These are phyloP conservation scores for Drosophila paucipuncta DNA, from an alignment of 2,888 invertebrate genomes.

Conservation along the genomic window DNA sequence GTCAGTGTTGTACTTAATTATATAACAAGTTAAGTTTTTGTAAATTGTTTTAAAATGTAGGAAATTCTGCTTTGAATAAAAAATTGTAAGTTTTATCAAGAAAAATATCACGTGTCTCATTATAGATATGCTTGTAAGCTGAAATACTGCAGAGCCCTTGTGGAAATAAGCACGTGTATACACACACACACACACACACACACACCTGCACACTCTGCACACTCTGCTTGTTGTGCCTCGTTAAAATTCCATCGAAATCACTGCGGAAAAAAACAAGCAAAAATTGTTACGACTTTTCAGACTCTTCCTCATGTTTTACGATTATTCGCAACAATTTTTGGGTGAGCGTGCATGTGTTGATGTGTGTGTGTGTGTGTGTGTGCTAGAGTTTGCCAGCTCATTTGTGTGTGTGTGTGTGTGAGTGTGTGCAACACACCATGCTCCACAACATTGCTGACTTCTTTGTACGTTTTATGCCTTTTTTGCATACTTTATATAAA, in stretches of 20 bases:
- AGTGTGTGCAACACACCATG: constrained; percentile 29
- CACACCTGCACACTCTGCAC: constrained; percentile 15
- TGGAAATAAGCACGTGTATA: background rate
- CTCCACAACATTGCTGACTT: constrained; percentile 35
- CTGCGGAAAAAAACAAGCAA: constrained; percentile 54
- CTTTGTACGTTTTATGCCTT: constrained; percentile 72
- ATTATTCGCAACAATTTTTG: constrained; percentile 59
- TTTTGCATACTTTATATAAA: constrained; percentile 75
- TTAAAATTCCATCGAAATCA: constrained; percentile 79
- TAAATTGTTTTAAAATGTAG: background rate
- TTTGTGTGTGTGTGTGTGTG: constrained; percentile 31
- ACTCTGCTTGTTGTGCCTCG: constrained; percentile 58
- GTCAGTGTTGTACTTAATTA: background rate
- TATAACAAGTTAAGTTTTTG: background rate
- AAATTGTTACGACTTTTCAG: constrained; percentile 68
- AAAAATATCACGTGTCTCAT: constrained; percentile 3
- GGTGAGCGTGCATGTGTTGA: constrained; percentile 14
- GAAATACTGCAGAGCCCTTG: constrained; percentile 5
- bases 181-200: constrained; percentile 5
- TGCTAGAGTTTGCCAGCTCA: constrained; percentile 42
- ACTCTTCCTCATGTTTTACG: constrained; percentile 75
- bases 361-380: constrained; percentile 1
- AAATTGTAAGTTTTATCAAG: background rate
- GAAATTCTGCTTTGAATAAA: background rate
- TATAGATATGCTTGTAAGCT: constrained; percentile 9